Evolutionary conservation across 2,113 vertebrate species (phyloP).

Genomic region (Mormyrus lacerda): DNA sequence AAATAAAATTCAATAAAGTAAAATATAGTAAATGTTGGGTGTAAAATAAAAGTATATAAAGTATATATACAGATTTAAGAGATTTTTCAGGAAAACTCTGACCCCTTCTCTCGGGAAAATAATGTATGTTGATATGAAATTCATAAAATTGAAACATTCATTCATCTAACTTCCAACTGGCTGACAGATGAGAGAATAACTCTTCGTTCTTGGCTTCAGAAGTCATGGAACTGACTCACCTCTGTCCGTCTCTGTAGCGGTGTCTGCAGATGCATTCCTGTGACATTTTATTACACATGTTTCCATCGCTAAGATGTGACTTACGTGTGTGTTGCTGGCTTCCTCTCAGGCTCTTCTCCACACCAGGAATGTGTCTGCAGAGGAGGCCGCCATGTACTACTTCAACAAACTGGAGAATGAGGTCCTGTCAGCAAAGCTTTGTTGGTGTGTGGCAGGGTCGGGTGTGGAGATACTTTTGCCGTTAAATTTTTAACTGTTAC

Average conservation of each 20-base stretch:
- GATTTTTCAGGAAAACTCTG: background rate
- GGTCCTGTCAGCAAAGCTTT: slow-evolving; percentile 46
- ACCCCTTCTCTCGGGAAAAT: background rate
- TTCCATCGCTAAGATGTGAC: background rate
- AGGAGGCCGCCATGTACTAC: slow-evolving; percentile 75
- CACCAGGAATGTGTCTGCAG: slow-evolving; percentile 68
- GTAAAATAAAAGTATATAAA: too few species aligned
- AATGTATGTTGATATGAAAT: background rate
- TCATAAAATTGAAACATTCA: background rate
- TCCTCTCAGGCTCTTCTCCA: slow-evolving; percentile 62
- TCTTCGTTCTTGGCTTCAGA: background rate
- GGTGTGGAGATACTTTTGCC: background rate
- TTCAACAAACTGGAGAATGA: slow-evolving; percentile 75
- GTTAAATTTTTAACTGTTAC: slow-evolving; percentile 35
- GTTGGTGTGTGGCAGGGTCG: slow-evolving; percentile 31
- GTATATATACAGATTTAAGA: background rate
- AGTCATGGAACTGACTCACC: background rate
- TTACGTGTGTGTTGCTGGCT: slow-evolving; percentile 1
- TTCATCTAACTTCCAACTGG: background rate
- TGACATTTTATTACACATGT: background rate
- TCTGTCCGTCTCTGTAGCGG: background rate
- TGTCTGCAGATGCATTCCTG: background rate
- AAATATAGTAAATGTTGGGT: too few species aligned
- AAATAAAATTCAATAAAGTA: background rate
- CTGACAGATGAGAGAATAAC: background rate